Evolutionary conservation across 2,113 vertebrate genomes (phyloP).

Genomic region (Cryptoleucopteryx plumbea): DNA sequence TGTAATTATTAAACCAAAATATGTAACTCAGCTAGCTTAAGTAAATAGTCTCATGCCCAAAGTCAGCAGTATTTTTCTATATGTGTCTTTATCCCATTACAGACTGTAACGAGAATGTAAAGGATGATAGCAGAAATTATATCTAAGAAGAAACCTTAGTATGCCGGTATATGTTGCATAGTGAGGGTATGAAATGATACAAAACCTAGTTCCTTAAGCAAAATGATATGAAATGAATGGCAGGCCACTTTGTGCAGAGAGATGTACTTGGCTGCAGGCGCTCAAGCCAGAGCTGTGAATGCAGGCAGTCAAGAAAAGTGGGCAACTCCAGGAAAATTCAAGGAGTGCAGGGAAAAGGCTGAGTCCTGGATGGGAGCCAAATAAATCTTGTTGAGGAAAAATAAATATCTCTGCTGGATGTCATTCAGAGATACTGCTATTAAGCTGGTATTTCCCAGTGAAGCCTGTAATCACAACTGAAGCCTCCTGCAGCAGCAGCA

Average conservation of each 20-base stretch:
- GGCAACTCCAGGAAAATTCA: neutral
- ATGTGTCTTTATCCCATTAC: neutral
- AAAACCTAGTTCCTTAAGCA: neutral
- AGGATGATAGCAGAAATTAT: neutral
- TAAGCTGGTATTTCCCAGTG: neutral
- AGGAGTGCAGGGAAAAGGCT: neutral
- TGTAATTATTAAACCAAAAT: conserved; percentile 57
- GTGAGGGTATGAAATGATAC: neutral
- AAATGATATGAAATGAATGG: neutral
- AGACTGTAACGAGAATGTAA: neutral
- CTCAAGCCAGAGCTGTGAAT: neutral
- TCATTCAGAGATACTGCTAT: neutral
- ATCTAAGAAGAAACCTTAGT: neutral
- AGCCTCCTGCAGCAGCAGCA: neutral
- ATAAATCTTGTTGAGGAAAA: conserved; percentile 24
- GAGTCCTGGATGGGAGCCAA: neutral
- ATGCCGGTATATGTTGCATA: too few species aligned
- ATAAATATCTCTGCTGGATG: conserved; percentile 3
- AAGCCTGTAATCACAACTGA: neutral
- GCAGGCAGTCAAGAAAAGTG: neutral
- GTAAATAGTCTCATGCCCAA: conserved; percentile 5
- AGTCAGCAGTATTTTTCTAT: neutral
- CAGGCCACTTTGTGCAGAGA: neutral
- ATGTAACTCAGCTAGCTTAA: conserved; percentile 18
- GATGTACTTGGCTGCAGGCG: neutral